Evolutionary conservation across 2,888 invertebrate genomes (phyloP).

Genomic region (Hydraecia micacea): DNA sequence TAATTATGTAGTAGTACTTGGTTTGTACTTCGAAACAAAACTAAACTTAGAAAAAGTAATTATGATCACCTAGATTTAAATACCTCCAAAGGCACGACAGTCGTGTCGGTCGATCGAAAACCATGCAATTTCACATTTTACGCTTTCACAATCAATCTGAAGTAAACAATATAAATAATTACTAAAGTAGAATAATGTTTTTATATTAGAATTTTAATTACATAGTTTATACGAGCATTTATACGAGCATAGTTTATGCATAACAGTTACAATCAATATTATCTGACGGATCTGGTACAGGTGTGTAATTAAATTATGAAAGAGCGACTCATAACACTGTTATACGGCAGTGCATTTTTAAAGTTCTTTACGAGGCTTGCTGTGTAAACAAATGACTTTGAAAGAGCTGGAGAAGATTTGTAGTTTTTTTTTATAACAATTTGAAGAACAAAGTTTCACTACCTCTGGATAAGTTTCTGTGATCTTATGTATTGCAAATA

Average conservation of each 20-base stretch:
- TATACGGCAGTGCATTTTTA: conserved; percentile 40
- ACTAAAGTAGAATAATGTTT: conserved; percentile 16
- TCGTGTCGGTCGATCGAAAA: conserved; percentile 1
- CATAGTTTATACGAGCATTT: conserved; percentile 25
- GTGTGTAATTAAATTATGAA: conserved; percentile 61
- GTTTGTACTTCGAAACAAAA: neutral
- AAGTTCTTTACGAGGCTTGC: conserved; percentile 17
- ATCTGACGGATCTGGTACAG: conserved; percentile 51
- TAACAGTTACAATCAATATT: conserved; percentile 49
- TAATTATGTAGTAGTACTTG: too few species aligned
- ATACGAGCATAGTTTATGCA: conserved; percentile 28
- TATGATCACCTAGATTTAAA: neutral
- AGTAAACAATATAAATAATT: conserved; percentile 32
- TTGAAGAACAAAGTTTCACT: neutral
- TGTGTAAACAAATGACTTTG: conserved; percentile 28
- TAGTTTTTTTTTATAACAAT: neutral
- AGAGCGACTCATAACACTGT: conserved; percentile 45
- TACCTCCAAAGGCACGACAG: conserved; percentile 2
- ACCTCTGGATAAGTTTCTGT: neutral
- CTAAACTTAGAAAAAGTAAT: neutral
- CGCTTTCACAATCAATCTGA: conserved; percentile 54
- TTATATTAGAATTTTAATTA: conserved; percentile 31
- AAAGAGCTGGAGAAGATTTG: conserved; percentile 20
- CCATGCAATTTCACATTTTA: conserved; percentile 30
- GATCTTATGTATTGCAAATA: neutral